A percentile compares a stretch with the other conserved stretches of the same genome.
phyloP scores from a whole-genome alignment of 2,113 vertebrate species.

The Petaurus breviceps region DNA sequence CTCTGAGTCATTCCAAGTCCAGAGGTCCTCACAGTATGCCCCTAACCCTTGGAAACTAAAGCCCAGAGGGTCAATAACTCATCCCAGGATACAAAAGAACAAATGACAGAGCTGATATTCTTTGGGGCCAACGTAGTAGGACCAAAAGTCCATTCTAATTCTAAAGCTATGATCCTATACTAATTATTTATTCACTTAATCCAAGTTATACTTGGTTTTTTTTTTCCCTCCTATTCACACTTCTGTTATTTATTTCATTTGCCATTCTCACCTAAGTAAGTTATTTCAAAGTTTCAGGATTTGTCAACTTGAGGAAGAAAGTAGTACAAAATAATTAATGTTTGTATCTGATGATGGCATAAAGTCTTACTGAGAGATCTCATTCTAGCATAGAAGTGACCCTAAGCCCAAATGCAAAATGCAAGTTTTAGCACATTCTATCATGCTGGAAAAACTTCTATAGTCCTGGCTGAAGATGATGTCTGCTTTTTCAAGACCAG shows the following conservation, averaged over 20 bases:
- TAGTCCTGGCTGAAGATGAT: too few relatives aligned
- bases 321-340: background rate
- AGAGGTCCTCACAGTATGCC: background rate
- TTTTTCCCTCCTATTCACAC: background rate
- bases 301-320: background rate
- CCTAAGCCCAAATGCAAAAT: background rate
- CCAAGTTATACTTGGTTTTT: background rate
- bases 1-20: background rate
- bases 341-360: background rate
- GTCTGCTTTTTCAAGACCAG: background rate
- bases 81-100: background rate
- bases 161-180: background rate
- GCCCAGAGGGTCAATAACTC: background rate
- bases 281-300: background rate
- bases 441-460: background rate
- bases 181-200: background rate
- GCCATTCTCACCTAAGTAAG: background rate
- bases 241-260: background rate
- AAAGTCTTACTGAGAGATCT: background rate
- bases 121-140: background rate
- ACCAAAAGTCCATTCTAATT: background rate
- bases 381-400: background rate
- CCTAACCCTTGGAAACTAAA: background rate
- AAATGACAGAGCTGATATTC: background rate
- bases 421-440: background rate